A percentile compares a stretch with the other conserved stretches of the same genome.
These are phyloP conservation scores for Sialis fuliginosa DNA, from an alignment of 2,888 invertebrate genomes.

Conservation along the genomic window DNA sequence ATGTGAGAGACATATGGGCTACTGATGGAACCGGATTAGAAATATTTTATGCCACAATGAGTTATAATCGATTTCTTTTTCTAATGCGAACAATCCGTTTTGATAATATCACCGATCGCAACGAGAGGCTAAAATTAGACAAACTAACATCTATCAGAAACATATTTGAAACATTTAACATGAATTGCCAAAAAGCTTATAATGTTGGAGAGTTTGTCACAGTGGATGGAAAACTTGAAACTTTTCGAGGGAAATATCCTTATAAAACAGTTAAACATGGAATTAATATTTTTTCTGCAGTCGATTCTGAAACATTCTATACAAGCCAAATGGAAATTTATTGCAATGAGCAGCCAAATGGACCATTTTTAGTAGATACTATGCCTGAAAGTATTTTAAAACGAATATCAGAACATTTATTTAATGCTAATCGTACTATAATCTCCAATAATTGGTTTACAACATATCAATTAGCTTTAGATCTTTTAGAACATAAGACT, in stretches of 20 bases:
- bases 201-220: slow-evolving; percentile 13
- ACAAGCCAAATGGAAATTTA: slow-evolving; percentile 13
- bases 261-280: slow-evolving; percentile 14
- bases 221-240: slow-evolving; percentile 15
- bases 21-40: slow-evolving; percentile 14
- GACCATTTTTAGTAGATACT: slow-evolving; percentile 8
- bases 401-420: not conserved
- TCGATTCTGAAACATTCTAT: slow-evolving; percentile 11
- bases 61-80: slow-evolving; percentile 12
- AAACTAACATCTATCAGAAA: slow-evolving; percentile 13
- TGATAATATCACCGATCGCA: slow-evolving; percentile 9
- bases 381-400: too few species aligned
- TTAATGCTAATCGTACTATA: slow-evolving; percentile 10
- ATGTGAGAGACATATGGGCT: slow-evolving; percentile 14
- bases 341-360: slow-evolving; percentile 13
- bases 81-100: slow-evolving; percentile 11
- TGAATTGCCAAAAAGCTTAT: slow-evolving; percentile 12
- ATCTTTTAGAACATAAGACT: slow-evolving; percentile 11
- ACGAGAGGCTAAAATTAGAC: slow-evolving; percentile 10
- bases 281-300: slow-evolving; percentile 13
- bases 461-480: slow-evolving; percentile 11
- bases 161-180: slow-evolving; percentile 14
- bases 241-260: slow-evolving; percentile 14
- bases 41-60: slow-evolving; percentile 14
- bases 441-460: slow-evolving; percentile 13